Evolutionary conservation across 1,140 invertebrate genomes (phyloP), one percentile per base, ranked within the genome.

Genomic region (Homarus americanus): DNA sequence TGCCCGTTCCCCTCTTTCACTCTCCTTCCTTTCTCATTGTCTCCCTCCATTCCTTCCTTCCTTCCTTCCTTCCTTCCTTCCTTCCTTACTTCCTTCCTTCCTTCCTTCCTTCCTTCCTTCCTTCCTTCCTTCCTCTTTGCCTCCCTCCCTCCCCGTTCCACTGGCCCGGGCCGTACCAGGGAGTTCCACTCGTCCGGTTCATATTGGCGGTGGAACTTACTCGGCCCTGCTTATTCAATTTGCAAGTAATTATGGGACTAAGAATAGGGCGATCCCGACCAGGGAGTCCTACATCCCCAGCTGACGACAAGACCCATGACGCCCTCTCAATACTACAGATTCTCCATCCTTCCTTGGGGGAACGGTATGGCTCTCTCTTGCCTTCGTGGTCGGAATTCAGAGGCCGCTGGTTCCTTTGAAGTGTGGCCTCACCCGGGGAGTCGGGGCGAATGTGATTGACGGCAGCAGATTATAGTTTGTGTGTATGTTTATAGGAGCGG

Each of bases 191-290:
- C 49, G 34, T n/a, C 38, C 49, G 82, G 36, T 36, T 72, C 36
- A 87, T 87, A 87, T 87, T 87, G 85, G 85, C 85, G 49, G 75
- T 76, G 85, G 76, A 78, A 73, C 49, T 78, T 87, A 53, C 73
- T 53, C 53, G 49, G 41, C 85, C 72, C 53, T 78, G 73, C 85
- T 87, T 87, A 87, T 87, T 87, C 85, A 87, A 87, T 87, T 87
- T 87, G 73, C 85, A 87, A 87, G 85, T 87, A 87, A 87, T 87
- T 87, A 87, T 79, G 76, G 85, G 53, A 79, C 85, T 87, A 87
- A 87, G 85, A 87, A 87, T 15, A 24, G 53, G 53, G 53, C 20
- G 15, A 15, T 20, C 15, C 53, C 53, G 53, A 58, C 53, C 53
- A 58, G 17, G 24, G 4, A 20, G 53, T 24, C 20, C 53, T 58